Percentiles rank a stretch among this genome's conserved stretches.
Conservation (phyloP, 1,140 invertebrate genomes). For the Thaumatotibia leucotreta region DNA sequence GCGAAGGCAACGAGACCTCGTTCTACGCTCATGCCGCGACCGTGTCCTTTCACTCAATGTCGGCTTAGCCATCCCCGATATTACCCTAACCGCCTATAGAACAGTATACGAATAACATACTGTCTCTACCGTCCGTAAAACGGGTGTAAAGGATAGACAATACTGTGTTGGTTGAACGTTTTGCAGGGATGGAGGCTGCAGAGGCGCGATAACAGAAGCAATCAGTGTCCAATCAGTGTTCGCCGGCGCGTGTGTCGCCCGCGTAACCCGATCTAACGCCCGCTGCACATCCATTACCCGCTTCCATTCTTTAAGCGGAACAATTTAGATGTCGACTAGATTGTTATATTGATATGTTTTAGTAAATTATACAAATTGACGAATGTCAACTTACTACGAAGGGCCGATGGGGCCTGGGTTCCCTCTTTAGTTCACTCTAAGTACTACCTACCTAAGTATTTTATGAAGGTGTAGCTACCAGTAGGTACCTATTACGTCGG, state of each 20-base stretch:
- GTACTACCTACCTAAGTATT: no score
- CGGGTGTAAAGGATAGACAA: background rate
- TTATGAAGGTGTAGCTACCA: no score
- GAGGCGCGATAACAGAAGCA: conserved; percentile 7
- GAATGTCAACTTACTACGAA: background rate
- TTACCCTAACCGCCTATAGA: background rate
- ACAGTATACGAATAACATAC: background rate
- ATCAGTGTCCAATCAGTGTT: background rate
- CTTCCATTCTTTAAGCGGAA: background rate
- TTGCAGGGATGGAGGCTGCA: background rate
- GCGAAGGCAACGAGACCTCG: conserved; percentile 56
- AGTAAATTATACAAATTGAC: background rate
- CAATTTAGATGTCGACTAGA: background rate
- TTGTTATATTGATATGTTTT: background rate
- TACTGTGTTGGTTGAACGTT: background rate
- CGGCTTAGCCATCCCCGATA: background rate
- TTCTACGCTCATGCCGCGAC: background rate
- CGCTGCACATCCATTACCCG: background rate
- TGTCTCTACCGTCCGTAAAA: background rate
- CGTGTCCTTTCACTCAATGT: background rate
- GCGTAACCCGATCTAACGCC: background rate
- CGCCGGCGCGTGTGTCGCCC: background rate
- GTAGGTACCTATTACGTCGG: no score
- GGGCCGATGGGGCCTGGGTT: no score
- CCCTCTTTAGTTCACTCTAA: no score